phyloP scores from a whole-genome alignment of 2,113 vertebrate genomes.

The Scortum barcoo region DNA sequence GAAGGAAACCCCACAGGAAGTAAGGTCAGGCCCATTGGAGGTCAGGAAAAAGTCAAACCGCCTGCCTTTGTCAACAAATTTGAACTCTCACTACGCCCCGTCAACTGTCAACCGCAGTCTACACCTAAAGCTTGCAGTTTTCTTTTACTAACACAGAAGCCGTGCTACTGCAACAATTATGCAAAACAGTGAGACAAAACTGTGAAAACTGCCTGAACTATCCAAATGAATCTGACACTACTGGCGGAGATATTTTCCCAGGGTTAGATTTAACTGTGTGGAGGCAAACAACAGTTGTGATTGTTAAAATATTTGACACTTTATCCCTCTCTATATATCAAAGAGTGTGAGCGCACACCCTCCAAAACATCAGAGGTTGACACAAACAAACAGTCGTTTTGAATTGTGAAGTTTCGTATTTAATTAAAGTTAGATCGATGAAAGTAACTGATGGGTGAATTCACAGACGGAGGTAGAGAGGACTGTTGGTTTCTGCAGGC shows the following conservation, averaged over 20 bases:
- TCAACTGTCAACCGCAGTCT: conserved; percentile 64
- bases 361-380: neutral
- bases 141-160: conserved; percentile 3
- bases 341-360: too few species aligned
- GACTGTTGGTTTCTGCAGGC: neutral
- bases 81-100: conserved; percentile 37
- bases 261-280: neutral
- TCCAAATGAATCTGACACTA: neutral
- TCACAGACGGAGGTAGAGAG: conserved; percentile 11
- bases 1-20: conserved; percentile 74
- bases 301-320: neutral
- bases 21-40: conserved; percentile 44
- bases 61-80: conserved; percentile 45
- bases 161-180: neutral
- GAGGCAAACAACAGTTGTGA: neutral
- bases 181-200: conserved; percentile 5
- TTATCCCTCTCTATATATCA: neutral
- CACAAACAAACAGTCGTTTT: conserved; percentile 23
- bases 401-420: conserved; percentile 11
- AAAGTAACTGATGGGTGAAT: neutral
- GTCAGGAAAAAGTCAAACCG: conserved; percentile 75
- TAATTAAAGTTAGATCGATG: neutral
- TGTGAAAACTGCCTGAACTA: neutral
- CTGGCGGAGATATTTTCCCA: neutral
- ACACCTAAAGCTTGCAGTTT: conserved; percentile 28